A percentile compares a stretch with the other conserved stretches of the same genome.
phyloP scores from a whole-genome alignment of 2,797 vertebrate genomes.

The Chaetophractus vellerosus region DNA sequence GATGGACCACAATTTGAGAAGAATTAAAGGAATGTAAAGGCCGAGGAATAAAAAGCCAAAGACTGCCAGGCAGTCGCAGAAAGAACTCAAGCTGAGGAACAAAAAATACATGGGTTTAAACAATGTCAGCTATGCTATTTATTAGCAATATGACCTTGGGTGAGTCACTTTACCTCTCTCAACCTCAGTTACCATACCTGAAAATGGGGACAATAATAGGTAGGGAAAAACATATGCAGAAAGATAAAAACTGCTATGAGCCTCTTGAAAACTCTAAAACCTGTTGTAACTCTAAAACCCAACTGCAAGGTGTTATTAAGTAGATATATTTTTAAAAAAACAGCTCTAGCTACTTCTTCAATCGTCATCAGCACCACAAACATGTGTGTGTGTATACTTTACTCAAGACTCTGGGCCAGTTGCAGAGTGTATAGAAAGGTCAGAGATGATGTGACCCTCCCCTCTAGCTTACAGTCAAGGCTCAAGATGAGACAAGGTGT shows the following conservation, averaged over 20 bases:
- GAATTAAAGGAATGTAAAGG: neutral
- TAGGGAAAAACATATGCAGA: neutral
- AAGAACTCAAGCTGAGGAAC: neutral
- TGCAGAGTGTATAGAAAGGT: neutral
- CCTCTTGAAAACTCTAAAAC: too few species aligned
- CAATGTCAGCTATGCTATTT: neutral
- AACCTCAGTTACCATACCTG: neutral
- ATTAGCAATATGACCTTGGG: too few species aligned
- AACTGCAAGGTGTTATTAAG: neutral
- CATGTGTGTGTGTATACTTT: neutral
- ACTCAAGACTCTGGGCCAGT: neutral
- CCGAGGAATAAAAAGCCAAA: constrained; percentile 4
- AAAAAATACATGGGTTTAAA: neutral
- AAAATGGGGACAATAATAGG: constrained; percentile 11
- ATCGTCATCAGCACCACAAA: neutral
- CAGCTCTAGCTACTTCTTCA: neutral
- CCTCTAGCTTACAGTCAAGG: neutral
- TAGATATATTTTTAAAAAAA: neutral
- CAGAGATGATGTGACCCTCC: neutral
- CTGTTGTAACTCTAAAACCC: constrained; percentile 12
- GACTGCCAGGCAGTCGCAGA: neutral
- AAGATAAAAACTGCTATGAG: neutral
- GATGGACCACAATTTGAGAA: neutral
- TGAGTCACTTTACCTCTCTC: too few species aligned
- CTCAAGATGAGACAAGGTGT: too few species aligned